phyloP scores from a whole-genome alignment of 2,113 vertebrate genomes.

The Menura novaehollandiae region DNA sequence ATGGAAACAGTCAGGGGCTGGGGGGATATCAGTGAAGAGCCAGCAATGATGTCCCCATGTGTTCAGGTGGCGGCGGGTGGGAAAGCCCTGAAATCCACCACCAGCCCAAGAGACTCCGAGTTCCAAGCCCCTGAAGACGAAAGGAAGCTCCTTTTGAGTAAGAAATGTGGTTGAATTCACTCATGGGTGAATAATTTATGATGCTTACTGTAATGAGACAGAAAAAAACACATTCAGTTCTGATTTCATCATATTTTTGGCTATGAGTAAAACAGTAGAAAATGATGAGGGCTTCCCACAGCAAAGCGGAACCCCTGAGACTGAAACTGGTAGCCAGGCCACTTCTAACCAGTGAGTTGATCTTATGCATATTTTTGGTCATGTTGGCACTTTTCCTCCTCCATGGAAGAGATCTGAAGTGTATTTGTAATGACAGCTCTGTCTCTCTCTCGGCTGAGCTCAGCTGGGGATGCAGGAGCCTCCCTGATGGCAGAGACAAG shows the following conservation, averaged over 20 bases:
- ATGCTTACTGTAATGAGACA: conserved; percentile 37
- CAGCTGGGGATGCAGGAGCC: background rate
- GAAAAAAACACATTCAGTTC: conserved; percentile 16
- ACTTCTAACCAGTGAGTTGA: background rate
- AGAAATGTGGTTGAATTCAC: background rate
- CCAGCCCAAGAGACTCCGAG: background rate
- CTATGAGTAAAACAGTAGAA: conserved; percentile 23
- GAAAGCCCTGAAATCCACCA: background rate
- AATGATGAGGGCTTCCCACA: conserved; percentile 20
- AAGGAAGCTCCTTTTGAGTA: conserved; percentile 25
- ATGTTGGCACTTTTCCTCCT: background rate
- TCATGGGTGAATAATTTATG: conserved; percentile 45
- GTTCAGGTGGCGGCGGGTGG: background rate
- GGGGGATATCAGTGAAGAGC: background rate
- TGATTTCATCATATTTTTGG: conserved; percentile 48
- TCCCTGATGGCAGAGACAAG: fast-evolving
- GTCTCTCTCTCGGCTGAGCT: background rate
- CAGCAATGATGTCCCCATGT: fast-evolving
- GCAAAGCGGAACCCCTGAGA: background rate
- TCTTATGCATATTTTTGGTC: conserved; percentile 35
- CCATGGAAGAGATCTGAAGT: background rate
- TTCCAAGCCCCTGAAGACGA: background rate
- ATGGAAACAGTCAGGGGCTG: background rate
- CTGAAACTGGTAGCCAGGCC: conserved; percentile 13
- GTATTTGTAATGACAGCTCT: background rate